A percentile compares a stretch with the other conserved stretches of the same genome.
These are phyloP conservation scores for Alethe diademata DNA, from an alignment of 2,113 vertebrate genomes.

Conservation along the genomic window DNA sequence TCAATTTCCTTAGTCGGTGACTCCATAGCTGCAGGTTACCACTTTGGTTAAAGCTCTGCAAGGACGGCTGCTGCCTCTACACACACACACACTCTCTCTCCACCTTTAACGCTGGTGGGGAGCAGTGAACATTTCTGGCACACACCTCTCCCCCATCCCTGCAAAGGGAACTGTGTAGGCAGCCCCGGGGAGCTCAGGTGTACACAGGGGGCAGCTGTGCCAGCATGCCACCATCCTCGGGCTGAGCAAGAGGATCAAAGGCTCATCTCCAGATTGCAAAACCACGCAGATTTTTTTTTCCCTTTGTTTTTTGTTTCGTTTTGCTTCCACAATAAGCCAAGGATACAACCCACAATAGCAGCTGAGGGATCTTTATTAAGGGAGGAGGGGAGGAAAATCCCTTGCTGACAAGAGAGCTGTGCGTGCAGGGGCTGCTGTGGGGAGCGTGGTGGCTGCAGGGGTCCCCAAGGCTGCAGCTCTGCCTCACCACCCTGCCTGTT, in stretches of 20 bases:
- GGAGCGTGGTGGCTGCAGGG: background rate
- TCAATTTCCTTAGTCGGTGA: conserved; percentile 98
- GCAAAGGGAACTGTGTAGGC: background rate
- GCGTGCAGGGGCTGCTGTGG: background rate
- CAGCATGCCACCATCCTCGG: conserved; percentile 35
- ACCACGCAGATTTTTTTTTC: background rate
- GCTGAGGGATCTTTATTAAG: conserved; percentile 38
- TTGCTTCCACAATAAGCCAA: background rate
- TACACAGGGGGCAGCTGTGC: background rate
- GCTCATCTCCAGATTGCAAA: conserved; percentile 14
- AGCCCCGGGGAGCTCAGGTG: conserved; percentile 7
- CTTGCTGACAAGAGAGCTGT: background rate
- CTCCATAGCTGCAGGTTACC: conserved; percentile 84
- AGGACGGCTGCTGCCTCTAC: background rate
- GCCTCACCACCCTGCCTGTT: background rate
- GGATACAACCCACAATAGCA: conserved; percentile 6
- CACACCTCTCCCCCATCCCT: background rate
- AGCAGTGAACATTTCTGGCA: conserved; percentile 16
- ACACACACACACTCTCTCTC: background rate
- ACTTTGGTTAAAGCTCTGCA: conserved; percentile 25
- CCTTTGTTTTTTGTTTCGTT: background rate
- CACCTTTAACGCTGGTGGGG: conserved; percentile 26
- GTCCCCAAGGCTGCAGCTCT: background rate
- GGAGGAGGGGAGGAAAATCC: background rate
- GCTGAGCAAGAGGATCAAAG: background rate